Conservation (phyloP, 1,140 invertebrate genomes). For the Orius insidiosus region DNA sequence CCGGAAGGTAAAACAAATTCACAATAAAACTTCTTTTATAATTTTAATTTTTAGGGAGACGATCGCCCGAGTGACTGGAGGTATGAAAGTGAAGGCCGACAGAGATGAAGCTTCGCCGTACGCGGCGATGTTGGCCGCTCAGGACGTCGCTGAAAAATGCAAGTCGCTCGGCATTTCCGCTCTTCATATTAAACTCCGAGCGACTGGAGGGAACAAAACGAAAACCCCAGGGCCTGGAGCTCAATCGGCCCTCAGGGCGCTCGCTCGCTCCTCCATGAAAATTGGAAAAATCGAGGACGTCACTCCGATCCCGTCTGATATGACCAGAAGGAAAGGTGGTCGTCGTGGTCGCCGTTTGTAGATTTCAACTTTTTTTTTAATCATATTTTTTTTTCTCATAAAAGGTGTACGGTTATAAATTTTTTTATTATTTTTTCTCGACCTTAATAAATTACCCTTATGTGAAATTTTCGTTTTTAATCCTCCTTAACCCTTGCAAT, state of each 20-base stretch:
- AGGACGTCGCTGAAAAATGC: conserved; percentile 99
- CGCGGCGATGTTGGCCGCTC: conserved; percentile 99
- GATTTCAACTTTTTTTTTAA: conserved; percentile 25
- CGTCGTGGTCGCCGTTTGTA: conserved; percentile 96
- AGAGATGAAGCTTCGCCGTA: conserved; percentile 99
- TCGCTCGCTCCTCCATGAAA: conserved; percentile 97
- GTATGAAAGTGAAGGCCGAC: conserved; percentile 99
- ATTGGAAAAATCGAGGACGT: conserved; percentile 99
- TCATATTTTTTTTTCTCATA: conserved; percentile 5
- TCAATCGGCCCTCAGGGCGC: conserved; percentile 89
- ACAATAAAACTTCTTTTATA: too few relatives aligned
- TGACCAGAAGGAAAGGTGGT: conserved; percentile 98
- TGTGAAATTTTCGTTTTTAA: too few relatives aligned
- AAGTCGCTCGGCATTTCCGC: conserved; percentile 93
- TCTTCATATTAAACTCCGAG: conserved; percentile 93
- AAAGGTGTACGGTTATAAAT: too few relatives aligned
- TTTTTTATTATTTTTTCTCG: too few relatives aligned
- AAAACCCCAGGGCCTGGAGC: conserved; percentile 97
- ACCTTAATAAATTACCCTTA: too few relatives aligned
- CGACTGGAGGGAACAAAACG: conserved; percentile 95
- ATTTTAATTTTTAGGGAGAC: conserved; percentile 59
- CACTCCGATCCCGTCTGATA: conserved; percentile 97
- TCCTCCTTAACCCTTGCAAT: too few relatives aligned
- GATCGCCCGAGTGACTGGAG: conserved; percentile 94
- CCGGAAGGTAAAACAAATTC: conserved; percentile 75